Conservation (phyloP, 64 coral and sea anemone genomes). For the Dendronephthya gigantea region DNA sequence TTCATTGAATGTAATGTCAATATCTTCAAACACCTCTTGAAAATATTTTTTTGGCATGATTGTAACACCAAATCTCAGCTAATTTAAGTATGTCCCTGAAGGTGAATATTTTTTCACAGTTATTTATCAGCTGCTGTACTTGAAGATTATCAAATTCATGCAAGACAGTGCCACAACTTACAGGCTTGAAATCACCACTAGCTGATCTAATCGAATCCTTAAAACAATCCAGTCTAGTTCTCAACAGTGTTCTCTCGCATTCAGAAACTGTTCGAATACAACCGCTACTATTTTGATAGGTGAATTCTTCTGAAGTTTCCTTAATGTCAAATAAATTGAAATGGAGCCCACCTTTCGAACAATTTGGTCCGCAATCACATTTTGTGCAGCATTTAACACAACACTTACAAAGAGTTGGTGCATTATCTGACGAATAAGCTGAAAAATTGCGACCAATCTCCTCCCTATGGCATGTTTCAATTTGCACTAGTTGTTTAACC, state of each 20-base stretch:
- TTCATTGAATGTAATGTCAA: constrained; percentile 3
- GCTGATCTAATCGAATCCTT: background rate
- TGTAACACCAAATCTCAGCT: background rate
- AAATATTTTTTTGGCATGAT: background rate
- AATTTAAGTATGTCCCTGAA: background rate
- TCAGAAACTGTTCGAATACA: background rate
- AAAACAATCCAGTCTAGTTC: background rate
- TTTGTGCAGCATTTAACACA: background rate
- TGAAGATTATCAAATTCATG: background rate
- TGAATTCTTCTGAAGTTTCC: background rate
- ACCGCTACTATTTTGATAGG: background rate
- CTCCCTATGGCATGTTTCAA: background rate
- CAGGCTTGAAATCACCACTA: background rate
- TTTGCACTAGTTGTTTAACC: background rate
- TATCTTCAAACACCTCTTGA: too few species aligned
- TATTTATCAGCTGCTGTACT: background rate
- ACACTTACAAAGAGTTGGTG: background rate
- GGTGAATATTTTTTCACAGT: constrained; percentile 1
- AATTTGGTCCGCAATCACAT: constrained; percentile 4
- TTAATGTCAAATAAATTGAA: background rate
- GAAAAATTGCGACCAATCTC: background rate
- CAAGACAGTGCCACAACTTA: background rate
- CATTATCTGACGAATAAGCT: background rate
- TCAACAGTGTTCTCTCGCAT: background rate
- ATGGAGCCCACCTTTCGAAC: background rate